A percentile compares a stretch with the other conserved stretches of the same genome.
Conservation (phyloP, 2,797 vertebrate species). For the Rhodeus uyekii region DNA sequence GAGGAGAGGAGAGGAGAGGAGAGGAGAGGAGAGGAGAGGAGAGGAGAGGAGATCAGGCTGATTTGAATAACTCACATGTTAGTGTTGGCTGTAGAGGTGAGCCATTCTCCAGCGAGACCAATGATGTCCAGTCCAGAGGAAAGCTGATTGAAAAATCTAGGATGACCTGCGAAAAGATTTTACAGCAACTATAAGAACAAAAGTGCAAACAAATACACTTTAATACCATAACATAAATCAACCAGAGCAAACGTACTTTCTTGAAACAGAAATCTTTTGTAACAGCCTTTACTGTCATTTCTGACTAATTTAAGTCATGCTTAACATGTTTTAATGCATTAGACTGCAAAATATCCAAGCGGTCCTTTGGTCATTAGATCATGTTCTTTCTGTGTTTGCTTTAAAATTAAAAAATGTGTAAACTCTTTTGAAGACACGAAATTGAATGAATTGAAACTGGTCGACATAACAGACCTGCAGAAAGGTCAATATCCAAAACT, state of each 20-base stretch:
- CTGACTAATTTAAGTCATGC: not conserved
- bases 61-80: constrained; percentile 54
- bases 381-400: not conserved
- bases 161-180: constrained; percentile 82
- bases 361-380: not conserved
- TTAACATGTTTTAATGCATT: not conserved
- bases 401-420: too few relatives aligned
- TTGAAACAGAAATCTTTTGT: not conserved
- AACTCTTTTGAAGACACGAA: not conserved
- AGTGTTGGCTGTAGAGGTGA: constrained; percentile 97
- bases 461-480: not conserved
- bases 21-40: not conserved
- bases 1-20: not conserved
- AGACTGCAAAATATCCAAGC: not conserved
- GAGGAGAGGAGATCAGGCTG: not conserved
- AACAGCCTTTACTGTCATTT: not conserved
- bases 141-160: constrained; percentile 97
- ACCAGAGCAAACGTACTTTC: not conserved
- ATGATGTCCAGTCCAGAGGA: constrained; percentile 96
- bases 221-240: not conserved
- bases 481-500: too few relatives aligned
- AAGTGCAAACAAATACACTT: not conserved
- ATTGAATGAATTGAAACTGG: not conserved
- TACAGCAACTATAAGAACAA: not conserved
- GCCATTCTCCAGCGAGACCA: constrained; percentile 96